Evolutionary conservation across 2,888 invertebrate genomes (phyloP), one percentile per base, ranked within the genome.

Genomic region (Cataglyphis altisquamis): DNA sequence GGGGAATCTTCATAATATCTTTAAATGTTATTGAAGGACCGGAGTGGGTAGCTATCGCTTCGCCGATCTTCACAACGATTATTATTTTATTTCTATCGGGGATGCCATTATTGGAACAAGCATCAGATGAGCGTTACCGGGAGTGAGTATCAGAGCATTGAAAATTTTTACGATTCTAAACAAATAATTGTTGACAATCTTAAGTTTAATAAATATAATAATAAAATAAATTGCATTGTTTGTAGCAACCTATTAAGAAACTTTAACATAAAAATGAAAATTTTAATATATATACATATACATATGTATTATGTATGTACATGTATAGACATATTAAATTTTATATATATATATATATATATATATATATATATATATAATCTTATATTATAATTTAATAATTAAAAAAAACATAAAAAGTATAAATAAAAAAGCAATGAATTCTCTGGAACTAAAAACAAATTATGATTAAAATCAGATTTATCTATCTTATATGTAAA

Each of bases 31-130:
- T 98, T 90, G 96, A 97, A 92, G 98, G 98, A 25, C 95, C 97
- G 48, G 98, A 98, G 95, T 98, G 98, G 97, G 96, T 98, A 39
- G 98, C 97, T 12, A 97, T 98, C 90, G 96, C 98, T 90, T 98
- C 98, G 21, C 98, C 98, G 8, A 95, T 98, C 83, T 98, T 98
- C 94, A 98, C 98, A 32, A 97, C 97, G 21, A 95, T 97, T 89
- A 98, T 98, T 87, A 97, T 98, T 92, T 95, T 98, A 75, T 98
- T 98, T 95, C 96, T 98, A 91, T 98, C 98, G 80, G 98, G 98
- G 72, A 98, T 98, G 95, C 98, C 98, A 36, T 95, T 98, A 85
- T 96, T 98, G 87, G 98, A 98, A 95, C 96, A 97, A 94, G 97
- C 97, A 87, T 97, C 98, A 67, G 98, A 98, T 95, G 98, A 98